Base-by-base conservation (phyloP, 2,797 vertebrate species). In the Xiphorhynchus erythropygius region DNA sequence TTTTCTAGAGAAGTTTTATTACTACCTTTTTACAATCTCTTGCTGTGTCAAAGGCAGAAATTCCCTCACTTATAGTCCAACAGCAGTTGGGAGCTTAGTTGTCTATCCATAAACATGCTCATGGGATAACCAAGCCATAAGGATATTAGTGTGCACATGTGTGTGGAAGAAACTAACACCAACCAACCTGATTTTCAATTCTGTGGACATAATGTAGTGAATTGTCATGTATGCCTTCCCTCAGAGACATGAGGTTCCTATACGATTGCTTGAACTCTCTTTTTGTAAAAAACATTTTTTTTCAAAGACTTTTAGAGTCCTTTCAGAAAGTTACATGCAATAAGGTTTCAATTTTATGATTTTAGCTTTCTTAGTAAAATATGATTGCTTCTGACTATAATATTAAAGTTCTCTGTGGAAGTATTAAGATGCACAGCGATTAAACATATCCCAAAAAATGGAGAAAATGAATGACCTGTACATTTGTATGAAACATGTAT, bases 401-500 rank as follows among this genome's bases (percentile, higher is more conserved):
- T 32, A 24, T 88, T 82, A 86, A 91, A 90, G 77, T 96, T 93
- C 87, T 97, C 86, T 55, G 60, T 77, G 82, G 62, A 97, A 94
- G 46, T 79, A 83, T 94, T 46, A 92, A 96, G 92, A 95, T 76
- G 79, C 76, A 93, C 52, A 89, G 76, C 91, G 91, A 97, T 97
- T 96, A 96, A 97, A 93, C 76, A 91, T 33, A 91, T 75, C 39
- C 27, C 55, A 87, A 96, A 97, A 95, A 94, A 94, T 33, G 18
- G 57, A 88, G 78, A 57, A 97, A 98, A 97, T 93, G 95, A 97
- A 96, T 94, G 89, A 92, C 91, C 93, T 97, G 68, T 96, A 96
- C 79, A 96, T 97, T 97, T 93, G 65, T 92, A 94, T 93, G 84
- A 97, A 98, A 97, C 93, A 89, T 93, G 79, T 83, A 91, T 83